Evolutionary conservation across 2,113 vertebrate species (phyloP), one percentile per base, ranked within the genome.

Genomic region (Salvelinus sp.): DNA sequence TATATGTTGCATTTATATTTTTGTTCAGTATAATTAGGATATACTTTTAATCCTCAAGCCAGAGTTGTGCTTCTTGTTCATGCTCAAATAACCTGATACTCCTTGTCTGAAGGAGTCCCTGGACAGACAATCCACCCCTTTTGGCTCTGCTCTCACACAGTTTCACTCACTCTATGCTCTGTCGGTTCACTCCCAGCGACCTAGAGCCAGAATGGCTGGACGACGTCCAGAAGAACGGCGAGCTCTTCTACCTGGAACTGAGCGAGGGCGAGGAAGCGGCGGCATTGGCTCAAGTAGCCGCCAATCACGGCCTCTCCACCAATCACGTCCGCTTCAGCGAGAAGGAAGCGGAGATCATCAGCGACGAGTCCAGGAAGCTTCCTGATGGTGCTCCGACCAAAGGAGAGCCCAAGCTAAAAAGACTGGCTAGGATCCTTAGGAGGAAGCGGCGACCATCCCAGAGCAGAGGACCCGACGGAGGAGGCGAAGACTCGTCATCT

Each of bases 181-280:
- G 10, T 69, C 70, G 86, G 38, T 85, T 54, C 50, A 54, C 38
- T 83, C 84, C 7, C 82, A 99, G 98, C 88, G 96, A 97, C 69
- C 88, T 99, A 70, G 96, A 97, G 79, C 96, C 97, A 4, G 97
- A 99, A 73, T 99, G 98, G 98, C 88, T 96, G 85, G 94, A 97
- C 1, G 94, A 95, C 3, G 95, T 99, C 57, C 96, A 99, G 92
- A 95, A 93, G 87, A 97, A 96, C 2, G 97, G 98, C 1, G 96
- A 99, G 76, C 93, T 99, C 2, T 98, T 99, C 88, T 99, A 99
- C 85, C 87, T 99, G 83, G 97, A 99, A 84, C 72, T 98, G 79
- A 98, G 96, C 73, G 97, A 98, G 79, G 95, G 90, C 0, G 98
- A 98, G 83, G 97, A 97, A 87, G 96, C 96, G 89, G 79, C 83